Base-by-base conservation (phyloP, 2,113 vertebrate genomes). In the Dolichallabes microphthalmus region DNA sequence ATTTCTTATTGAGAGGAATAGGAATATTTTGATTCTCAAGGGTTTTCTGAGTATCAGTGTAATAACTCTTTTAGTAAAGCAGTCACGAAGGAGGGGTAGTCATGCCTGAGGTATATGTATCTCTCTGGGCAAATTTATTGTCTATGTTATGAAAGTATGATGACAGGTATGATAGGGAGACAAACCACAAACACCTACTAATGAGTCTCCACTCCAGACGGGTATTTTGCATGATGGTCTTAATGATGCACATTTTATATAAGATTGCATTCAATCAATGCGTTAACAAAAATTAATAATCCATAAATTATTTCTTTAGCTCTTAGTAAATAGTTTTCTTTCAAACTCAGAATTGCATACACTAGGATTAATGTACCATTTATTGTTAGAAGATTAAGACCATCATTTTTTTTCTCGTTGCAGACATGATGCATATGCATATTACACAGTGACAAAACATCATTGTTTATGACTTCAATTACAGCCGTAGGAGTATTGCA, bases 251-350 rank as follows among this genome's bases (percentile, higher is more conserved):
- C 64, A 80, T 88, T 86, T 88, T 86, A 78, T 66, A 77, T 86
- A 87, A 82, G 77, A 71, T 30, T 84, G 80, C 80, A 35, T 90
- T 85, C 63, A 87, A 74, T 63, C 63, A 39, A 87, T 83, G 61
- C 85, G 88, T 91, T 88, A 90, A 79, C 78, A 63, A 66, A 85
- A 87, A 89, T 84, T 88, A 90, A 89, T 87, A 90, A 87, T 88
- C 89, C 90, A 89, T 79, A 82, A 89, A 87, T 84, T 82, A 90
- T 87, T 86, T 76, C 63, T 78, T 88, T 88, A 85, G 88, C 58
- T 45, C 66, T 80, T 86, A 80, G 86, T 61, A 88, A 87, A 78
- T 68, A 83, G 74, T 84, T 87, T 83, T 89, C 76, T 86, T 83
- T 87, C 79, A 80, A 58, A 84, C 12, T 32, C 55, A 52, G 53